Evolutionary conservation across 2,888 invertebrate species (phyloP).

Genomic region (Clostera curtula): DNA sequence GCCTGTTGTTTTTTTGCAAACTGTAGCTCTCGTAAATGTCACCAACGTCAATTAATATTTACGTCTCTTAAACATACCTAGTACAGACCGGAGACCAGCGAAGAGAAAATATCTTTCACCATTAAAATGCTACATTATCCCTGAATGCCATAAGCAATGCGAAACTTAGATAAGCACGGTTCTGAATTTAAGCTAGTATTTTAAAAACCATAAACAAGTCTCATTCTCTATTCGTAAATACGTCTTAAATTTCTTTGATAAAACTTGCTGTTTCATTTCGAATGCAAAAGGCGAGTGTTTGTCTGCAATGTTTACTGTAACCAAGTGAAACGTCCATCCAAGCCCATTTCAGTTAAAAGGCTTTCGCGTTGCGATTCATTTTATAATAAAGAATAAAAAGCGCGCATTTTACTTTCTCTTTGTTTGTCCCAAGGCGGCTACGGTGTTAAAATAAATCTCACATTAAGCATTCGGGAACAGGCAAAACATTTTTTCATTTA

Average conservation of each 20-base stretch:
- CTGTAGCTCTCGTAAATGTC: too few species aligned
- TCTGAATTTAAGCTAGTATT: too few species aligned
- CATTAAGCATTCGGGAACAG: too few species aligned
- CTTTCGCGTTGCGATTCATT: slow-evolving; percentile 24
- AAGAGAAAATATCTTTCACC: too few species aligned
- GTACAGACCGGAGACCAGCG: too few species aligned
- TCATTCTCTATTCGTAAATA: background rate
- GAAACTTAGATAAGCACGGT: too few species aligned
- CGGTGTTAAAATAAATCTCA: slow-evolving; percentile 6
- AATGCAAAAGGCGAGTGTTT: slow-evolving; percentile 29
- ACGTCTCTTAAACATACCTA: too few species aligned
- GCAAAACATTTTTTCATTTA: too few species aligned
- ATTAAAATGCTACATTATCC: too few species aligned
- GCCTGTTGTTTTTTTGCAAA: too few species aligned
- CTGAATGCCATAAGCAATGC: too few species aligned
- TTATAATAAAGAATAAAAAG: slow-evolving; percentile 28
- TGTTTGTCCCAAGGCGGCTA: slow-evolving; percentile 7
- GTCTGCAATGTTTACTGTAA: slow-evolving; percentile 24
- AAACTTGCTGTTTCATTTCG: slow-evolving; percentile 9
- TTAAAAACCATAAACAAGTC: background rate
- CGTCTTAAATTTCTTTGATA: background rate
- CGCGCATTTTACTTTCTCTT: slow-evolving; percentile 16
- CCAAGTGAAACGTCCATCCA: slow-evolving; percentile 26
- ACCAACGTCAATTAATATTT: too few species aligned
- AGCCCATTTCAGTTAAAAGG: slow-evolving; percentile 39